phyloP scores from a whole-genome alignment of 35 echinoderm and acorn worm genomes.

The Diadema setosum region DNA sequence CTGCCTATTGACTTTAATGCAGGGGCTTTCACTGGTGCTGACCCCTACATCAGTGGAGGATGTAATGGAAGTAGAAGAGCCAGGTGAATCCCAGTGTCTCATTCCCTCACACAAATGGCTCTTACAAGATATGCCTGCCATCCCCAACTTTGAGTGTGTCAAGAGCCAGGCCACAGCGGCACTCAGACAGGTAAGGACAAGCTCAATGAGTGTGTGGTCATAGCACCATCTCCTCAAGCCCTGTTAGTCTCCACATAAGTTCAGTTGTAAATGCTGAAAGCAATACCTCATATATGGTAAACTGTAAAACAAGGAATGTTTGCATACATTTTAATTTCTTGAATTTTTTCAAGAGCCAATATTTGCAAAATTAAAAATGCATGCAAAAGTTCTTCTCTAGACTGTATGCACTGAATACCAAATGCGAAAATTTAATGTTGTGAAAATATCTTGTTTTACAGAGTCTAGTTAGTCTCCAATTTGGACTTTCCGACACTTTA shows the following conservation, averaged over 20 bases:
- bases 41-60: slow-evolving; percentile 29
- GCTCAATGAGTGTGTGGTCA: slow-evolving; percentile 35
- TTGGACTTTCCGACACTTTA: too few relatives aligned
- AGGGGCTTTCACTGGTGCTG: slow-evolving; percentile 82
- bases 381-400: too few relatives aligned
- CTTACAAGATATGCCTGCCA: slow-evolving; percentile 59
- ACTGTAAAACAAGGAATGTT: background rate
- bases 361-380: background rate
- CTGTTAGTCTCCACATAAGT: slow-evolving; percentile 20
- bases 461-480: too few relatives aligned
- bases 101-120: slow-evolving; percentile 83
- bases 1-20: background rate
- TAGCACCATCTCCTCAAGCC: slow-evolving; percentile 28
- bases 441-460: too few relatives aligned
- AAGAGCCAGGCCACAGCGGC: slow-evolving; percentile 30
- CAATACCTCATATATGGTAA: background rate
- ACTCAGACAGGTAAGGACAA: slow-evolving; percentile 56
- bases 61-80: slow-evolving; percentile 51
- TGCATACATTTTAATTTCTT: background rate
- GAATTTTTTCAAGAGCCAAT: background rate
- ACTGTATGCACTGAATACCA: too few relatives aligned
- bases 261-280: background rate
- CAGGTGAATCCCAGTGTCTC: slow-evolving; percentile 9
- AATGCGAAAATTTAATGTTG: too few relatives aligned
- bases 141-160: slow-evolving; percentile 79